Percentiles rank a stretch among this genome's conserved stretches.
These are phyloP conservation scores for Sthenelais limicola DNA, from an alignment of 2,888 invertebrate genomes.

Conservation along the genomic window DNA sequence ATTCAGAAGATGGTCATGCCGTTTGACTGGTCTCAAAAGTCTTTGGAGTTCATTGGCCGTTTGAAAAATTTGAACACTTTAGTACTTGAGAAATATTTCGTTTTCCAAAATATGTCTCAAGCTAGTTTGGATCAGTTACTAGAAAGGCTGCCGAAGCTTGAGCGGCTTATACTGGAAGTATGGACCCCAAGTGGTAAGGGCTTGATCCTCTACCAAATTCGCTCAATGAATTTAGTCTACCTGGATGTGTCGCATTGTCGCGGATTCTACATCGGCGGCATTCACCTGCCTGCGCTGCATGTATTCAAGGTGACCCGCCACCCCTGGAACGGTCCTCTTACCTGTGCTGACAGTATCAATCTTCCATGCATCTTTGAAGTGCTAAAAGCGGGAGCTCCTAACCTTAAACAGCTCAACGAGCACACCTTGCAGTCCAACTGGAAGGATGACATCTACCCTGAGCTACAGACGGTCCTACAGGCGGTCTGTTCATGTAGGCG, in stretches of 20 bases:
- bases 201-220: slow-evolving; percentile 59
- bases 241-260: slow-evolving; percentile 69
- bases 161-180: slow-evolving; percentile 65
- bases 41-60: slow-evolving; percentile 61
- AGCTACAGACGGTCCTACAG: slow-evolving; percentile 62
- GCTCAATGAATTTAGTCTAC: slow-evolving; percentile 61
- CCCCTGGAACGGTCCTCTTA: slow-evolving; percentile 65
- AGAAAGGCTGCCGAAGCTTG: slow-evolving; percentile 55
- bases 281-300: slow-evolving; percentile 61
- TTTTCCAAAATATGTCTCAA: slow-evolving; percentile 64
- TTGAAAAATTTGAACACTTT: slow-evolving; percentile 61
- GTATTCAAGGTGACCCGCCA: slow-evolving; percentile 63
- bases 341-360: slow-evolving; percentile 56
- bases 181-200: slow-evolving; percentile 68
- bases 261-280: slow-evolving; percentile 63
- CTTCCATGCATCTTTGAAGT: slow-evolving; percentile 66
- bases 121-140: slow-evolving; percentile 58
- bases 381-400: slow-evolving; percentile 62
- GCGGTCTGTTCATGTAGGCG: slow-evolving; percentile 63
- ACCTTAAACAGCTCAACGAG: slow-evolving; percentile 63
- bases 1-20: slow-evolving; percentile 65
- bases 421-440: slow-evolving; percentile 61
- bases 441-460: slow-evolving; percentile 54
- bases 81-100: slow-evolving; percentile 67
- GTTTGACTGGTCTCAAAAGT: slow-evolving; percentile 69